Percentiles rank a stretch among this genome's conserved stretches.
Evolutionary conservation across 2,888 invertebrate species (phyloP).

Genomic region (Thera obeliscata): DNA sequence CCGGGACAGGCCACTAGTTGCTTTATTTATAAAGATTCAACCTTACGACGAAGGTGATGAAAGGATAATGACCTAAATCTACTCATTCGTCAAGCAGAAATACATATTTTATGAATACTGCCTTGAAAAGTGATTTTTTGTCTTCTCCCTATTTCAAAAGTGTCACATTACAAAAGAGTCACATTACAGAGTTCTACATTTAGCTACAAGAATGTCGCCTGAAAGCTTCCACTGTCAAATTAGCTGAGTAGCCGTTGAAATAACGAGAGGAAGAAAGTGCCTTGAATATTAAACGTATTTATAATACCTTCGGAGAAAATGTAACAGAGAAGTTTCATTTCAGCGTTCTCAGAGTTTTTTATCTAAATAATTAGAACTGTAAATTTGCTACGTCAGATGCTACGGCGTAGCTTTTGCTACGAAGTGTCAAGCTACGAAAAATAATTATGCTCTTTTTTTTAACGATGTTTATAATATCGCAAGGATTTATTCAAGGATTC

Average conservation of each 20-base stretch:
- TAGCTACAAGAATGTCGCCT: conserved; percentile 40
- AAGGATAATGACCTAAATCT: conserved; percentile 6
- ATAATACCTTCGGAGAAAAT: conserved; percentile 43
- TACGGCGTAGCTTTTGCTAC: conserved; percentile 1
- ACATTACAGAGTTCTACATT: conserved; percentile 8
- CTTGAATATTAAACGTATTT: conserved; percentile 55
- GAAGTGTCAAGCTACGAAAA: neutral
- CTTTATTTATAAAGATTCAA: neutral
- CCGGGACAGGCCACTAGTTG: too few species aligned
- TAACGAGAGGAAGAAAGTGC: conserved; percentile 50
- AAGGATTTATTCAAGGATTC: too few species aligned
- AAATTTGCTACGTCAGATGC: conserved; percentile 10
- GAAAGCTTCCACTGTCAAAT: conserved; percentile 52
- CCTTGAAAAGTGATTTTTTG: neutral
- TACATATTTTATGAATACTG: conserved; percentile 4
- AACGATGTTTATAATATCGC: too few species aligned
- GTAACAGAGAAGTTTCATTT: conserved; percentile 43
- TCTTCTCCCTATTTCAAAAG: neutral
- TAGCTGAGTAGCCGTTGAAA: conserved; percentile 51
- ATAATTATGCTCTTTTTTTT: neutral
- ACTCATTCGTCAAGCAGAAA: conserved; percentile 4
- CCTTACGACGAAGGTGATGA: conserved; percentile 10
- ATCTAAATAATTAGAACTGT: conserved; percentile 42
- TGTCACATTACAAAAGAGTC: neutral
- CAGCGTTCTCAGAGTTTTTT: conserved; percentile 42